Evolutionary conservation across 2,113 vertebrate genomes (phyloP), one percentile per base, ranked within the genome.

Genomic region (Takifugu bimaculatus): DNA sequence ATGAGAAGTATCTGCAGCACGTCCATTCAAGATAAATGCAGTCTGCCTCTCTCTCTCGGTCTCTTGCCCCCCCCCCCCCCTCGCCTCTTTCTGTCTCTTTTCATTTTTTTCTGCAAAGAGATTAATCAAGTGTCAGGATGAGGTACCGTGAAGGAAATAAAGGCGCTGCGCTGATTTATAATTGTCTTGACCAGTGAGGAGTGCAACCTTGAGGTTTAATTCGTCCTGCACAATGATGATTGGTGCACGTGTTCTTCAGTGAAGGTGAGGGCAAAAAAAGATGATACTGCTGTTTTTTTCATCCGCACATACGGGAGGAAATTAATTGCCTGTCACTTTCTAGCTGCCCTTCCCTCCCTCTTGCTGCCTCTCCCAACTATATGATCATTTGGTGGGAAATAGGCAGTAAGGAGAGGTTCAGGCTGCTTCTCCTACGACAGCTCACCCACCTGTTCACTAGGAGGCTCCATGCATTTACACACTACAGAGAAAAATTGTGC

Each of bases 361-460:
- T 53, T 50, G 25, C 62, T 50, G 54, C 54, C 51, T 70, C 47
- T 29, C 57, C 26, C 56, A 75, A 72, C 61, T 70, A 54, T 29
- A 73, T 57, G 55, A 81, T 80, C 77, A 69, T 44, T 70, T 62
- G 70, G 29, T 61, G 78, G 65, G 28, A 60, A 75, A 77, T 43
- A 20, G 20, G 20, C 64, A 26, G 54, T 26, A 74, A 77, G 73
- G 73, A 58, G 28, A 68, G 50, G 50, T 71, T 82, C 54, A 35
- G 58, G 80, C 85, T 78, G 72, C 75, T 69, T 65, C 13, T 42
- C 81, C 74, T 54, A 78, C 80, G 83, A 83, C 77, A 82, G 78
- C 86, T 85, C 62, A 65, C 81, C 87, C 90, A 92, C 91, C 90
- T 91, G 89, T 90, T 91, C 83, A 78, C 63, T 75, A 45, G 67